Base-by-base conservation (phyloP, 2,888 invertebrate species). In the Odiellus spinosus region DNA sequence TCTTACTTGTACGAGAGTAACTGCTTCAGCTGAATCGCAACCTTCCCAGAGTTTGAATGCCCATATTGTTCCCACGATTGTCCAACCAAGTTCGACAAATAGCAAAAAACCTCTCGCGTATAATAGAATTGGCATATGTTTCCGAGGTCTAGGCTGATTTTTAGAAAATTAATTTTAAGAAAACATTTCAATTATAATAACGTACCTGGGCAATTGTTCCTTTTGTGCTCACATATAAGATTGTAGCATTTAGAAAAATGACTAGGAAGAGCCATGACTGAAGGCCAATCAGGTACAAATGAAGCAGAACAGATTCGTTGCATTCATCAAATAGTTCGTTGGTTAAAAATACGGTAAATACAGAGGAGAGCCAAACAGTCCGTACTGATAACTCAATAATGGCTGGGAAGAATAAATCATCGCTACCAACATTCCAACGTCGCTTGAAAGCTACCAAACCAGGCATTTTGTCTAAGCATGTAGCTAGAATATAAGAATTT, bases 351-450 rank as follows among this genome's bases (percentile, higher is more conserved):
- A 77, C 77, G 50, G 76, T 64, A 12, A 76, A 76, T 56, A 79
- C 75, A 47, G 77, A 65, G 15, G 5, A 26, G 26, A 26, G 26
- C 73, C 73, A 72, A 33, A 61, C 56, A 34, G 65, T 52, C 45
- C 72, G 61, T 3, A 70, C 53, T 20, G 68, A 52, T 14, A 66
- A 64, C 56, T 72, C 71, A 33, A 64, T 61, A 38, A 70, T 51
- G 17, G 65, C 83, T 32, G 87, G 87, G 65, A 85, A 84, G 40
- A 90, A 87, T 61, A 90, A 79, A 68, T 90, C 90, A 70, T 90
- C 90, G 58, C 84, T 82, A 60, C 82, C 85, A 59, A 86, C 82
- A 60, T 82, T 76, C 88, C 88, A 90, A 69, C 84, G 80, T 64
- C 88, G 76, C 61, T 81, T 82, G 65, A 87, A 84, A 55, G 85